Conservation (phyloP, 1,140 invertebrate genomes). For the Leptopilina boulardi region DNA sequence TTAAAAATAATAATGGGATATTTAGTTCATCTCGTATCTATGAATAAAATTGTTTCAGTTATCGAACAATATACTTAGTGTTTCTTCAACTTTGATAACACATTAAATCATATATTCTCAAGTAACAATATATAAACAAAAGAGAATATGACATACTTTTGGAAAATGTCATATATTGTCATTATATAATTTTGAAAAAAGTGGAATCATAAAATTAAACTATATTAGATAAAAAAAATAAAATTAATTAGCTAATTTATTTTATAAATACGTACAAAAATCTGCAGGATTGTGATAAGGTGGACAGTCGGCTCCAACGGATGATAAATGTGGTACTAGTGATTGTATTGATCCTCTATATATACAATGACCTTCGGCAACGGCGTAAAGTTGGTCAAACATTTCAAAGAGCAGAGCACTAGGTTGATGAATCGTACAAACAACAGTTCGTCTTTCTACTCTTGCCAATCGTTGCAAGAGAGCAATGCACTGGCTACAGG, state of each 20-base stretch:
- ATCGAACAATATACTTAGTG: conserved; percentile 4
- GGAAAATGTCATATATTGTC: not conserved
- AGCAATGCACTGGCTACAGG: conserved; percentile 91
- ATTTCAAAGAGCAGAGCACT: conserved; percentile 96
- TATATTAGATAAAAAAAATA: not conserved
- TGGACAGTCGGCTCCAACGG: conserved; percentile 89
- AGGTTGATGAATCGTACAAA: conserved; percentile 98
- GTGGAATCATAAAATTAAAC: not conserved
- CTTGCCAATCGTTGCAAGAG: conserved; percentile 88
- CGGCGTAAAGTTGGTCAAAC: conserved; percentile 95
- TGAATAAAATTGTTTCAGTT: not conserved
- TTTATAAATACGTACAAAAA: conserved; percentile 83
- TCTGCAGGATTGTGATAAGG: conserved; percentile 97
- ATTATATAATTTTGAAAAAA: not conserved
- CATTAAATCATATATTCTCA: not conserved
- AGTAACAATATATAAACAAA: not conserved
- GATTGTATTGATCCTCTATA: conserved; percentile 87
- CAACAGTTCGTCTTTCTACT: conserved; percentile 89
- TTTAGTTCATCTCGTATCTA: conserved; percentile 16
- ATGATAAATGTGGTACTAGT: conserved; percentile 88
- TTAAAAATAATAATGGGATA: conserved; percentile 3
- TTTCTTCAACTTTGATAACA: conserved; percentile 1
- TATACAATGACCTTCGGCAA: conserved; percentile 91
- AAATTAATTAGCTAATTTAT: conserved; percentile 1
- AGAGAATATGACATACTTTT: conserved; percentile 10